Conservation (phyloP, 2,797 vertebrate species). For the Darevskia mixta region DNA sequence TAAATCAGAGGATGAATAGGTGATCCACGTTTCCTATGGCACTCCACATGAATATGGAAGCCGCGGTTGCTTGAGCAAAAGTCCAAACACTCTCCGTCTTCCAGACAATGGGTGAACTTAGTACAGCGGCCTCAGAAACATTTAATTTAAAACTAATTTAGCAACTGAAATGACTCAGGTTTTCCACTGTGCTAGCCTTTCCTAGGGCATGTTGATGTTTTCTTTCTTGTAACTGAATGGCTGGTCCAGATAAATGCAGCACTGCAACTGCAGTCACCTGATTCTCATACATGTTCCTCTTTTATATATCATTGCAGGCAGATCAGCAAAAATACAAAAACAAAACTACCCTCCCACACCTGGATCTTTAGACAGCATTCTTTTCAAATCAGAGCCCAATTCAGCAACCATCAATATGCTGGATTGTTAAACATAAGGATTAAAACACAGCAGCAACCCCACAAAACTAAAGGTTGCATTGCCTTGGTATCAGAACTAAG, state of each 20-base stretch:
- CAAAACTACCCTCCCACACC: background rate
- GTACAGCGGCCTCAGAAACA: fast-evolving
- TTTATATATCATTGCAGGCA: background rate
- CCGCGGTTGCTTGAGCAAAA: background rate
- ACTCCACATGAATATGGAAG: background rate
- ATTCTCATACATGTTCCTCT: background rate
- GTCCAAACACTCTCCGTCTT: background rate
- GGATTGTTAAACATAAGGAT: background rate
- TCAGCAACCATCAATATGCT: background rate
- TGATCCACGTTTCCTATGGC: background rate
- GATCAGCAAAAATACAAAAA: background rate
- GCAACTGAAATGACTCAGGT: background rate
- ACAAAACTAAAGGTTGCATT: background rate
- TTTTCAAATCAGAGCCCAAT: background rate
- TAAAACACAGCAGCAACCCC: background rate
- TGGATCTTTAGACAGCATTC: background rate
- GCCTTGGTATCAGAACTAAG: background rate
- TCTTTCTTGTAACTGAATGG: conserved; percentile 15
- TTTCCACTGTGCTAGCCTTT: background rate
- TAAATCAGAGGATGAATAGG: background rate
- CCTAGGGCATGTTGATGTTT: background rate
- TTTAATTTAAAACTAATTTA: background rate
- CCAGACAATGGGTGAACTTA: background rate
- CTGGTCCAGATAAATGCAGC: background rate
- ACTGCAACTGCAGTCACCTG: background rate